These are phyloP conservation scores for Notechis scutatus DNA, from an alignment of 2,113 vertebrate genomes.

Conservation along the genomic window DNA sequence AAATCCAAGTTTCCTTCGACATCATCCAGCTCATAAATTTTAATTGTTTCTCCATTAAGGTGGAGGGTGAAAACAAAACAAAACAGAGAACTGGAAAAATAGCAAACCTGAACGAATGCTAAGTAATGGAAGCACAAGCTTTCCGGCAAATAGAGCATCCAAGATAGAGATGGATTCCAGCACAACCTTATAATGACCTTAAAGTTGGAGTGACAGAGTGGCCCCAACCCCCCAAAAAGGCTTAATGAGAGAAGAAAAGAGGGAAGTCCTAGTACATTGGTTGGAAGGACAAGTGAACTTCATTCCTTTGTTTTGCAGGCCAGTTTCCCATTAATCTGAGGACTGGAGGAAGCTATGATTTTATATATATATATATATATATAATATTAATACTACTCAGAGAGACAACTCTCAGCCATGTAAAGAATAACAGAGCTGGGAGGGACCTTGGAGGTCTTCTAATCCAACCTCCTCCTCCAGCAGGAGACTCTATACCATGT, in stretches of 20 bases:
- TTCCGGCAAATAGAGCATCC: neutral
- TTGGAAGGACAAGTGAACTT: neutral
- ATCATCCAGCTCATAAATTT: neutral
- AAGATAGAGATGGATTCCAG: neutral
- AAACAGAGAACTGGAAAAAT: neutral
- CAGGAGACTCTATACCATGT: too few relatives aligned
- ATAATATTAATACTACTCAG: too few relatives aligned
- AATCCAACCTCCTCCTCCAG: too few relatives aligned
- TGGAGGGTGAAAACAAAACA: neutral
- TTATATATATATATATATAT: too few relatives aligned
- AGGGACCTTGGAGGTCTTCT: too few relatives aligned
- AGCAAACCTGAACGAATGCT: neutral
- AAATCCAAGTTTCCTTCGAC: neutral
- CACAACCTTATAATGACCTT: neutral
- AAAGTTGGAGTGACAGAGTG: neutral
- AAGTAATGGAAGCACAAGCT: neutral
- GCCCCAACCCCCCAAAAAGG: neutral
- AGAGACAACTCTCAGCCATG: too few relatives aligned
- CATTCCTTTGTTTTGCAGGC: neutral
- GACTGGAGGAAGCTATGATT: neutral
- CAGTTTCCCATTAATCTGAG: neutral
- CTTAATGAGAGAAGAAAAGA: neutral
- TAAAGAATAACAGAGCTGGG: too few relatives aligned
- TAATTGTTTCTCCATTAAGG: constrained; percentile 12
- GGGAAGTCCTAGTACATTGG: neutral